Evolutionary conservation across 2,888 invertebrate genomes (phyloP), one percentile per base, ranked within the genome.

Genomic region (Cryptops parisi): DNA sequence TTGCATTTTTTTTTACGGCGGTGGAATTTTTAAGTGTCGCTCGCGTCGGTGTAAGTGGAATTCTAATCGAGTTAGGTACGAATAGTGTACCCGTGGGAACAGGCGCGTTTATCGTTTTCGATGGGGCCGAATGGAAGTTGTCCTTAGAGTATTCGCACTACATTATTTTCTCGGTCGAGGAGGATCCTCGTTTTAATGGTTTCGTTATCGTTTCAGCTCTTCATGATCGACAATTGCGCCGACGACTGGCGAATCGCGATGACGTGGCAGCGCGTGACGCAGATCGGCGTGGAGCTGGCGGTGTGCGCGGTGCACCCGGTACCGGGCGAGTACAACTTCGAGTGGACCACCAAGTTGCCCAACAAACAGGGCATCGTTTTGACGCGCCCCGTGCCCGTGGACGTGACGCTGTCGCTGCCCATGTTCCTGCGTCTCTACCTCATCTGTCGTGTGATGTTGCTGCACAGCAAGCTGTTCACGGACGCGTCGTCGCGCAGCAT

Each of bases 241-340:
- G 98, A 99, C 72, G 98, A 98, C 77, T 99, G 98, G 98, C 80
- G 97, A 69, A 98, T 99, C 74, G 97, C 97, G 66, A 93, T 98
- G 86, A 97, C 96, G 63, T 91, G 90, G 84, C 91, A 94, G 73
- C 79, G 97, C 72, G 86, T 94, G 72, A 79, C 82, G 65, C 89
- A 89, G 75, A 91, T 96, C 68, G 77, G 81, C 56, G 76, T 91
- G 67, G 97, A 98, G 75, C 78, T 98, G 64, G 74, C 82, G 63
- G 89, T 97, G 68, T 98, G 98, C 74, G 91, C 93, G 65, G 82
- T 99, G 64, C 98, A 98, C 74, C 97, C 97, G 55, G 85, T 97
- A 64, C 97, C 97, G 51, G 93, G 96, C 62, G 85, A 94, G 74
- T 88, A 93, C 72, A 83, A 83, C 68, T 97, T 96, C 77, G 79